phyloP scores from a whole-genome alignment of 2,888 invertebrate genomes.

The Oconnorella tubifera region DNA sequence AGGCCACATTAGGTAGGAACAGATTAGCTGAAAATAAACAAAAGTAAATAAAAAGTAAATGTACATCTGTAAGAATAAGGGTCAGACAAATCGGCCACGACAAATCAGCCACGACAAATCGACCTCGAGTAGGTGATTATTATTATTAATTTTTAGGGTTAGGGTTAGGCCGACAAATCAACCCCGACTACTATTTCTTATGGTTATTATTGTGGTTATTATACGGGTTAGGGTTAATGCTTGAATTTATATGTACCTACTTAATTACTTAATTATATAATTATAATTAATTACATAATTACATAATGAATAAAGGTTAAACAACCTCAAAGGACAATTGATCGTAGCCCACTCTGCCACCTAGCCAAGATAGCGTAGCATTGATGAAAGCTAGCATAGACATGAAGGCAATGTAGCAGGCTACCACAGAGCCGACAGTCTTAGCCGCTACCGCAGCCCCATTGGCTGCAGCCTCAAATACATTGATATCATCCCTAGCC shows the following conservation, averaged over 20 bases:
- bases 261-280: too few relatives aligned
- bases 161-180: too few relatives aligned
- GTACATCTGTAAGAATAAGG: neutral
- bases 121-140: too few relatives aligned
- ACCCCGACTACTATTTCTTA: too few relatives aligned
- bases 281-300: too few relatives aligned
- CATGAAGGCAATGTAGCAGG: slow-evolving; percentile 37
- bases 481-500: slow-evolving; percentile 35
- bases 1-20: slow-evolving; percentile 36
- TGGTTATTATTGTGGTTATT: too few relatives aligned
- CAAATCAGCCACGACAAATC: too few relatives aligned
- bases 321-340: slow-evolving; percentile 37
- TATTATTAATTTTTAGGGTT: too few relatives aligned
- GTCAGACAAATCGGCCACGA: neutral
- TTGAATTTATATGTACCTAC: too few relatives aligned
- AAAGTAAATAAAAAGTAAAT: neutral
- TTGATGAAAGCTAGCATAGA: slow-evolving; percentile 34
- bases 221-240: too few relatives aligned
- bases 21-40: slow-evolving; percentile 28
- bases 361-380: slow-evolving; percentile 33
- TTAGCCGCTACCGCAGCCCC: slow-evolving; percentile 35
- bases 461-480: slow-evolving; percentile 37
- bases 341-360: slow-evolving; percentile 31
- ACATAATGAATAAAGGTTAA: too few relatives aligned
- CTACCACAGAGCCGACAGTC: slow-evolving; percentile 33